Conservation (phyloP, 2,113 vertebrate genomes). For the Nothobranchius furzeri region DNA sequence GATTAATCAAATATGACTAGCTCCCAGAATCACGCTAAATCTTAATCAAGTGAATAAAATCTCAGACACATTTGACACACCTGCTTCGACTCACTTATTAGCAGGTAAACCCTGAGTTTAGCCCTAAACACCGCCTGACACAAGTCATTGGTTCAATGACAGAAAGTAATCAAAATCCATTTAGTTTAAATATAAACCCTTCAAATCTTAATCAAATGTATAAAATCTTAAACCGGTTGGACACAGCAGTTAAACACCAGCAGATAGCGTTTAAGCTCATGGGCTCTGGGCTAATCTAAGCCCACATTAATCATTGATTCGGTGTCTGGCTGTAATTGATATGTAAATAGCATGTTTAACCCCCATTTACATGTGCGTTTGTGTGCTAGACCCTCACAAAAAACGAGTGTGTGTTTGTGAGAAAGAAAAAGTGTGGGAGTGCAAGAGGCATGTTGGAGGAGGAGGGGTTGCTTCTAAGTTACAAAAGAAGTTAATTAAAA, state of each 20-base stretch:
- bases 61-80: slow-evolving; percentile 21
- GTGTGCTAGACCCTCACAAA: slow-evolving; percentile 4
- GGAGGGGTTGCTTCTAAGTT: slow-evolving; percentile 59
- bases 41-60: slow-evolving; percentile 18
- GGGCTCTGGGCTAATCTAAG: slow-evolving; percentile 53
- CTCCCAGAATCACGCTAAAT: background rate
- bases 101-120: slow-evolving; percentile 12
- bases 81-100: slow-evolving; percentile 1
- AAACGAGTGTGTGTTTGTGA: slow-evolving; percentile 32
- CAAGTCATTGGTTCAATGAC: slow-evolving; percentile 26
- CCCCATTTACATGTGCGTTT: slow-evolving; percentile 61
- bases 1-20: slow-evolving; percentile 1
- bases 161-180: slow-evolving; percentile 44
- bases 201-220: slow-evolving; percentile 50
- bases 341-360: slow-evolving; percentile 79
- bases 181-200: slow-evolving; percentile 27
- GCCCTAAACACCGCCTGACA: slow-evolving; percentile 25
- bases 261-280: slow-evolving; percentile 43
- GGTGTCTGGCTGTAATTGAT: slow-evolving; percentile 72
- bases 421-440: slow-evolving; percentile 56
- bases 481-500: slow-evolving; percentile 82
- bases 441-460: slow-evolving; percentile 59
- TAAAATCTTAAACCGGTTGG: slow-evolving; percentile 32
- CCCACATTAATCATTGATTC: slow-evolving; percentile 70
- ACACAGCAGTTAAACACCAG: slow-evolving; percentile 44